These are phyloP conservation scores for Lasaia peninsularis DNA, from an alignment of 1,140 invertebrate species.

Conservation along the genomic window DNA sequence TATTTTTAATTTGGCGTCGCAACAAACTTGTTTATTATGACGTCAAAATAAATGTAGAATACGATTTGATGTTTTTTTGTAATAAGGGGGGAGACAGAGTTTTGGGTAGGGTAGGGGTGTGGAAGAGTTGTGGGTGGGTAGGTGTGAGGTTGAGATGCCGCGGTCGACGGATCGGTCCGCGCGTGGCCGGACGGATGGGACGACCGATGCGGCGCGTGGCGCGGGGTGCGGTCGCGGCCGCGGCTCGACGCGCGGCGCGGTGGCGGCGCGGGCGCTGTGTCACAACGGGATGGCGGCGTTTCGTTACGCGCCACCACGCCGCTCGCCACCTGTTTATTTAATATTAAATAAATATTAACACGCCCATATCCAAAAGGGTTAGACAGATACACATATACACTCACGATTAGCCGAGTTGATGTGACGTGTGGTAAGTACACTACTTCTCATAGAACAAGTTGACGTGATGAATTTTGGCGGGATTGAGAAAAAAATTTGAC, in stretches of 20 bases:
- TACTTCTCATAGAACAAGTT: no score
- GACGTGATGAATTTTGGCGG: no score
- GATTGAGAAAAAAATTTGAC: no score
- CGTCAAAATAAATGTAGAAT: no score
- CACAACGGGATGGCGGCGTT: conserved; percentile 22
- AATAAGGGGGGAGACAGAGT: conserved; percentile 21
- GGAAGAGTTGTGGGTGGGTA: conserved; percentile 30
- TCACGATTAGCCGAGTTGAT: no score
- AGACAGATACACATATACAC: no score
- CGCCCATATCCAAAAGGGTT: no score
- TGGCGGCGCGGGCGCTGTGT: conserved; percentile 21
- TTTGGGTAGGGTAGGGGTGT: conserved; percentile 27
- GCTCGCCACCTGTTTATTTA: conserved; percentile 61
- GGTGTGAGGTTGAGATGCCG: conserved; percentile 49
- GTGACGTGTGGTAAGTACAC: no score
- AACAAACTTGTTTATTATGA: no score
- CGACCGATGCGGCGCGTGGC: conserved; percentile 44
- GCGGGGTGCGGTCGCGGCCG: conserved; percentile 34
- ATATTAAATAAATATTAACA: neutral
- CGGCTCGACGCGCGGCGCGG: conserved; percentile 23
- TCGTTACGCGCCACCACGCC: conserved; percentile 64
- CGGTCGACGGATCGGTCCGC: conserved; percentile 53
- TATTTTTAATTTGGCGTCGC: no score
- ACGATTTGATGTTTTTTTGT: no score
- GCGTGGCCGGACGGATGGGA: conserved; percentile 52